Evolutionary conservation across 2,797 vertebrate species (phyloP).

Genomic region (Rhyacichthys aspro): DNA sequence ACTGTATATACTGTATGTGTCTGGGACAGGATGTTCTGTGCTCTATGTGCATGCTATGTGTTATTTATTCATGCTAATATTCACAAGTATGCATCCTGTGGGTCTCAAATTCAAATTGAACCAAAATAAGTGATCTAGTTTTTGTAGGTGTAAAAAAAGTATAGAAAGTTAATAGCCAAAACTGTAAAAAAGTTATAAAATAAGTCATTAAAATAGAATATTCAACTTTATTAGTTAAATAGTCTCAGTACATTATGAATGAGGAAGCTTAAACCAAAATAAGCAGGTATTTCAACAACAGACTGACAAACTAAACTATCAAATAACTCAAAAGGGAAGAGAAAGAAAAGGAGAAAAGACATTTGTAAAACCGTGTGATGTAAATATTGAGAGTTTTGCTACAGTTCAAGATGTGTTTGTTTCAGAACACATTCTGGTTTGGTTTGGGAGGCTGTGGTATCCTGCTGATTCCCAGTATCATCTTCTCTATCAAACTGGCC

Average conservation of each 20-base stretch:
- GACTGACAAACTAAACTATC: no score
- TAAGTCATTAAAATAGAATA: no score
- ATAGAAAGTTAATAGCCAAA: no score
- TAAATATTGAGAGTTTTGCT: neutral
- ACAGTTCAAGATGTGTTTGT: constrained; percentile 10
- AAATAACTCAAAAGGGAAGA: no score
- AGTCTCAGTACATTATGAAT: no score
- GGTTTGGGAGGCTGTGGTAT: constrained; percentile 91
- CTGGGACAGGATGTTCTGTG: constrained; percentile 2
- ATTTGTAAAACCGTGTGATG: no score
- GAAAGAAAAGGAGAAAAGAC: no score
- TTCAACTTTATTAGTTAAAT: no score
- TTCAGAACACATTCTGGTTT: constrained; percentile 97
- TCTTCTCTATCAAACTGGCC: constrained; percentile 90
- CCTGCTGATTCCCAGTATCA: constrained; percentile 89
- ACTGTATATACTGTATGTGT: neutral
- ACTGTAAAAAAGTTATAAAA: no score
- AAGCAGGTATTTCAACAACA: no score
- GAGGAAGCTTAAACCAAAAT: no score
- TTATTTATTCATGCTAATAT: constrained; percentile 2
- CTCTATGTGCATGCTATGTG: neutral
- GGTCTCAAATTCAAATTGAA: constrained; percentile 5
- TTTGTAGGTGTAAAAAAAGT: no score
- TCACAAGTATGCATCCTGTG: constrained; percentile 1
- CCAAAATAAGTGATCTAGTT: neutral